Percentiles rank a stretch among this genome's conserved stretches.
These are phyloP conservation scores for Orchesella cincta DNA, from an alignment of 1,140 invertebrate genomes.

Conservation along the genomic window DNA sequence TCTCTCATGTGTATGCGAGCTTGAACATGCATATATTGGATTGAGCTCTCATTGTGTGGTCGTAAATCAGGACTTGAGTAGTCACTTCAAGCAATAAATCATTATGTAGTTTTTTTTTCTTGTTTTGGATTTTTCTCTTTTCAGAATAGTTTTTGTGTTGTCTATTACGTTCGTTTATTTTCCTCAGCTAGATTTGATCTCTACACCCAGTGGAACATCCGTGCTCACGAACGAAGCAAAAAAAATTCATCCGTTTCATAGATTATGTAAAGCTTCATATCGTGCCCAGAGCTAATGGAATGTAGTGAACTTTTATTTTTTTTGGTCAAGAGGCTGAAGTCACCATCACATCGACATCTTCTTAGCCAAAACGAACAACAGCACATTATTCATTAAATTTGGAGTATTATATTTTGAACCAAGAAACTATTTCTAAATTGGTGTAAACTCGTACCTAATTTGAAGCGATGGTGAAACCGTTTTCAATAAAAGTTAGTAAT, in stretches of 20 bases:
- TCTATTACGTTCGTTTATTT: background rate
- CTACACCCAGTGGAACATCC: too few species aligned
- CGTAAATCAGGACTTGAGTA: slow-evolving; percentile 50
- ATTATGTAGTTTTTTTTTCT: slow-evolving; percentile 33
- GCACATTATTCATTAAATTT: too few species aligned
- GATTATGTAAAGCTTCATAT: background rate
- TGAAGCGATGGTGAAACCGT: too few species aligned
- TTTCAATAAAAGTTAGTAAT: too few species aligned
- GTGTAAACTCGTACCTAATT: too few species aligned
- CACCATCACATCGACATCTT: too few species aligned
- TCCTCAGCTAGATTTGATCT: background rate
- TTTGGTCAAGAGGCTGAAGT: background rate
- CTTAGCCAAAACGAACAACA: too few species aligned
- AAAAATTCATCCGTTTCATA: background rate
- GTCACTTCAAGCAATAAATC: slow-evolving; percentile 45
- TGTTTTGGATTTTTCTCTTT: slow-evolving; percentile 23
- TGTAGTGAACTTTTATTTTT: background rate
- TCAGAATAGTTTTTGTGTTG: background rate
- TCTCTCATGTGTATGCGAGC: background rate
- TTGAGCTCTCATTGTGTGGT: slow-evolving; percentile 47
- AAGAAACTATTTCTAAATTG: too few species aligned
- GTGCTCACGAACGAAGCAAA: too few species aligned
- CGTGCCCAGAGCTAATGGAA: background rate
- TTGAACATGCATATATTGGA: background rate
- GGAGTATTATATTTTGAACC: too few species aligned